A percentile compares a stretch with the other conserved stretches of the same genome.
Evolutionary conservation across 1,140 invertebrate genomes (phyloP).

Genomic region (Cydia pomonella): DNA sequence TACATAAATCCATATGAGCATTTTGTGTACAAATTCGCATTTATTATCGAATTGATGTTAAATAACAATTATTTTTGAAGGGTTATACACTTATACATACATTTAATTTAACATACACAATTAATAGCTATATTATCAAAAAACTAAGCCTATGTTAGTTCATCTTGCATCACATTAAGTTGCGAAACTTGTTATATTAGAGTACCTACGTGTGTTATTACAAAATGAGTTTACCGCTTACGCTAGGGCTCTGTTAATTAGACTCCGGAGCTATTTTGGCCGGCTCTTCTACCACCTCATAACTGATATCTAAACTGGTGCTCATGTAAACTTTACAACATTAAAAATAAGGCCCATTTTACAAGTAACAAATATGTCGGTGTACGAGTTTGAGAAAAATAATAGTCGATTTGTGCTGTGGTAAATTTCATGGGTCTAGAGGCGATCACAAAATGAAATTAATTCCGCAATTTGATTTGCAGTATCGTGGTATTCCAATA

Average conservation of each 20-base stretch:
- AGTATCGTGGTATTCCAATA: not conserved
- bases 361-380: not conserved
- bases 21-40: too few species aligned
- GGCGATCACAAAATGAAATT: constrained; percentile 12
- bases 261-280: not conserved
- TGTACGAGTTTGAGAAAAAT: not conserved
- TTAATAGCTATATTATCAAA: too few species aligned
- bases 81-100: too few species aligned
- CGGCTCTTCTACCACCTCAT: not conserved
- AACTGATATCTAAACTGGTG: not conserved
- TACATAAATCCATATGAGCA: too few species aligned
- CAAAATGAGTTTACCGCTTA: constrained; percentile 20
- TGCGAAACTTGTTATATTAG: constrained; percentile 16
- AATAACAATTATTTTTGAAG: too few species aligned
- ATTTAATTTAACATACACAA: too few species aligned
- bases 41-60: too few species aligned
- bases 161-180: not conserved
- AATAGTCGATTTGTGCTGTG: not conserved
- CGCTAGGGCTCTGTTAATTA: constrained; percentile 30
- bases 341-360: not conserved
- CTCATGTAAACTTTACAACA: not conserved
- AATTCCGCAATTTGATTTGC: constrained; percentile 19
- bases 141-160: too few species aligned
- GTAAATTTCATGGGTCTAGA: constrained; percentile 7
- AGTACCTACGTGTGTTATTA: not conserved